Base-by-base conservation (phyloP, 1,140 invertebrate genomes). In the Leptinotarsa texana region DNA sequence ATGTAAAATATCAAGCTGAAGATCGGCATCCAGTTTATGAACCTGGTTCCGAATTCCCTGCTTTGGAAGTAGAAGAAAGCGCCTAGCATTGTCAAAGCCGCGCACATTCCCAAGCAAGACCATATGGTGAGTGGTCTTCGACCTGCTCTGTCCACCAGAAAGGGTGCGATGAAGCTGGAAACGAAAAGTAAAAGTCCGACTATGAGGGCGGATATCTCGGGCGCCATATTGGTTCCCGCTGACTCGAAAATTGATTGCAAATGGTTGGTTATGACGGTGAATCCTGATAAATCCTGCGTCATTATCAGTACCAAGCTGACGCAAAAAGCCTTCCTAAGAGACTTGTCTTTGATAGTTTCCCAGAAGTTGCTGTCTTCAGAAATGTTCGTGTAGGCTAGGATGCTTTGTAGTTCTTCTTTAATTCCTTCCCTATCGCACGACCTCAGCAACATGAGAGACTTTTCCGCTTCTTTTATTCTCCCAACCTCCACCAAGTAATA, bases 201-300 rank as follows among this genome's bases (percentile, higher is more conserved):
- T 42, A 96, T 91, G 67, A 96, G 95, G 1, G 94, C 90, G 0
- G 33, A 91, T 80, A 21, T 86, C 84, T 2, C 90, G 82, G 63
- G 89, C 82, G 1, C 93, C 63, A 11, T 80, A 82, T 74, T 1
- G 87, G 83, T 89, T 0, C 90, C 89, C 13, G 92, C 88, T 3
- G 87, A 87, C 3, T 85, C 79, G 80, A 93, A 95, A 80, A 94
- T 95, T 1, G 86, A 87, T 57, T 92, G 89, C 76, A 93, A 90
- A 83, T 94, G 95, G 83, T 94, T 94, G 22, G 94, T 88, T 3
- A 96, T 91, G 3, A 92, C 92, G 83, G 94, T 95, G 80, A 93
- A 93, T 21, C 94, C 94, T 3, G 90, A 92, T 15, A 95, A 85
- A 83, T 94, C 92, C 79, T 93, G 92, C 83, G 93, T 91, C 63